These are phyloP conservation scores for Tinea semifulvella DNA, from an alignment of 2,888 invertebrate genomes.

Conservation along the genomic window DNA sequence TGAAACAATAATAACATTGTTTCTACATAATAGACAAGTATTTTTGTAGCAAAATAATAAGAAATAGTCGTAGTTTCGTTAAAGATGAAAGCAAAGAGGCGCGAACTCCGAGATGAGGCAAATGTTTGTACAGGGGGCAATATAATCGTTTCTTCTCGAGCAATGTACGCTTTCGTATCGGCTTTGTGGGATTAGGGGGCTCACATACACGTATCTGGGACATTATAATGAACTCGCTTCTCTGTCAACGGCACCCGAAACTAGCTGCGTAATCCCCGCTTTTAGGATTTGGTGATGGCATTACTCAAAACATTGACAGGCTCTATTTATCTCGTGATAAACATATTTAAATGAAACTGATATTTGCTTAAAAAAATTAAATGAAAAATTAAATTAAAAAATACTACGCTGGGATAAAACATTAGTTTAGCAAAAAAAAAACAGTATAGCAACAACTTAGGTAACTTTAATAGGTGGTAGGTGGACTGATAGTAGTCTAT, in stretches of 20 bases:
- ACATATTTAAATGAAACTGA: too few species aligned
- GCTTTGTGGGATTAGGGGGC: conserved; percentile 13
- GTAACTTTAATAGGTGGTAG: too few species aligned
- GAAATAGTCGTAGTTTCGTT: conserved; percentile 7
- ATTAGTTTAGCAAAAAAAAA: too few species aligned
- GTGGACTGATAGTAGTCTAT: too few species aligned
- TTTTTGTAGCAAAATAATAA: not conserved
- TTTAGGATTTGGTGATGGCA: conserved; percentile 10
- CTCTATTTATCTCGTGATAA: too few species aligned
- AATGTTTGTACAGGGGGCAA: conserved; percentile 11
- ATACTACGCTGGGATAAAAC: too few species aligned
- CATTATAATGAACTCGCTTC: conserved; percentile 13
- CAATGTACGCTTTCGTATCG: conserved; percentile 6
- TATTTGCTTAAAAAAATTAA: too few species aligned
- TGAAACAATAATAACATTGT: too few species aligned
- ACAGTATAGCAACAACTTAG: too few species aligned
- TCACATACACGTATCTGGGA: conserved; percentile 10
- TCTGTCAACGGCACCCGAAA: conserved; percentile 11
- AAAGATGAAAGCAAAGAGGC: conserved; percentile 10
- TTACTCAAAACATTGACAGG: conserved; percentile 7
- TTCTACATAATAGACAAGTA: too few species aligned
- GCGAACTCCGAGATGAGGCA: conserved; percentile 9
- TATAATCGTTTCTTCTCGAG: conserved; percentile 11
- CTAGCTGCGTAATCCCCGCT: conserved; percentile 12
- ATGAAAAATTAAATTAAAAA: too few species aligned